phyloP scores from a whole-genome alignment of 2,888 invertebrate genomes.

The Lepidochrysops patricia region DNA sequence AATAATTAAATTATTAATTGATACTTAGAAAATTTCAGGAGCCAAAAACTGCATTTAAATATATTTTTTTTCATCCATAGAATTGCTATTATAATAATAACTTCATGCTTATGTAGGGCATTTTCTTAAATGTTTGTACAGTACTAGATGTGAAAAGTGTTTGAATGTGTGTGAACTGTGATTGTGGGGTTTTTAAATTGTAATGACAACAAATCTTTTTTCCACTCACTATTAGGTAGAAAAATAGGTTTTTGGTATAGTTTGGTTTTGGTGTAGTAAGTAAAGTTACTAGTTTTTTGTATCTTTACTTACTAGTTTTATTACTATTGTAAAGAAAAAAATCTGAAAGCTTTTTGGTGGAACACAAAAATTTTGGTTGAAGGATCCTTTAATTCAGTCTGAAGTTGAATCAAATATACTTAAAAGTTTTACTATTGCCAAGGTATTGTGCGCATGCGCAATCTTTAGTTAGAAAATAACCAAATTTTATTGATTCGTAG shows the following conservation, averaged over 20 bases:
- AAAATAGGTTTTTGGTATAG: no score
- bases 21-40: neutral
- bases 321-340: no score
- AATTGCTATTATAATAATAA: neutral
- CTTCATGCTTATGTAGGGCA: neutral
- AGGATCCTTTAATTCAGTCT: neutral
- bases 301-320: no score
- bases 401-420: neutral
- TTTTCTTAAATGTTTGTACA: neutral
- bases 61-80: neutral
- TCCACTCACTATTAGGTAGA: no score
- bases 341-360: no score
- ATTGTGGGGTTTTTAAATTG: neutral
- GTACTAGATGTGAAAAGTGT: neutral
- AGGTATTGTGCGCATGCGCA: neutral
- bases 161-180: neutral
- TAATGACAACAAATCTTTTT: neutral
- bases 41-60: slow-evolving; percentile 9
- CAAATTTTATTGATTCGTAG: neutral
- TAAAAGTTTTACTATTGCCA: neutral
- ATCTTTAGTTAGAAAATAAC: neutral
- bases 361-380: no score
- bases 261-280: no score
- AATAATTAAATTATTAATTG: neutral
- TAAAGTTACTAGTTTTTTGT: neutral